Evolutionary conservation across 1,140 invertebrate species (phyloP), one percentile per base, ranked within the genome.

Genomic region (Tenebrio molitor): DNA sequence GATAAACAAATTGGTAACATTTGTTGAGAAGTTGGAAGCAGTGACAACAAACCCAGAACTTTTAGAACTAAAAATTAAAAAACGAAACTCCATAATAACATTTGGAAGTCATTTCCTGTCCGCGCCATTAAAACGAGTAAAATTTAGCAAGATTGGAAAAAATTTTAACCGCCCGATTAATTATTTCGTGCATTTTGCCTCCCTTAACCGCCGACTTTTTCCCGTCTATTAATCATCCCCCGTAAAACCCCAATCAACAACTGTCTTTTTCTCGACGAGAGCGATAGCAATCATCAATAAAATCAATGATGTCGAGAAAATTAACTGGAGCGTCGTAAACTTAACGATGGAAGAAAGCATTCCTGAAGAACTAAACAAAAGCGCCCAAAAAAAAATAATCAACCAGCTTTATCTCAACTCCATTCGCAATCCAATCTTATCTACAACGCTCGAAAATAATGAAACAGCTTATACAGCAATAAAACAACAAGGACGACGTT

Each of bases 391-490:
- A 71, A 68, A 74, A 73, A 73, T 66, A 75, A 75, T 75, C 71
- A 67, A 69, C 46, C 46, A 25, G 19, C 41, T 74, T 74, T 76
- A 76, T 76, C 74, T 74, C 42, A 70, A 71, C 74, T 73, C 64
- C 74, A 66, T 75, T 73, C 68, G 68, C 71, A 73, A 74, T 77
- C 73, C 74, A 78, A 78, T 78, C 75, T 78, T 78, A 77, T 77
- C 73, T 74, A 78, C 73, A 74, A 78, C 77, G 74, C 69, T 73
- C 73, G 75, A 73, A 78, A 80, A 80, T 78, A 80, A 80, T 80
- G 75, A 78, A 80, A 80, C 77, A 79, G 77, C 78, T 79, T 79
- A 79, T 79, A 78, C 74, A 71, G 73, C 78, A 79, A 78, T 78
- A 78, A 79, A 80, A 79, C 78, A 77, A 78, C 64, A 72, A 58